These are phyloP conservation scores for Danio albolineatus DNA, from an alignment of 2,797 vertebrate species.

Conservation along the genomic window DNA sequence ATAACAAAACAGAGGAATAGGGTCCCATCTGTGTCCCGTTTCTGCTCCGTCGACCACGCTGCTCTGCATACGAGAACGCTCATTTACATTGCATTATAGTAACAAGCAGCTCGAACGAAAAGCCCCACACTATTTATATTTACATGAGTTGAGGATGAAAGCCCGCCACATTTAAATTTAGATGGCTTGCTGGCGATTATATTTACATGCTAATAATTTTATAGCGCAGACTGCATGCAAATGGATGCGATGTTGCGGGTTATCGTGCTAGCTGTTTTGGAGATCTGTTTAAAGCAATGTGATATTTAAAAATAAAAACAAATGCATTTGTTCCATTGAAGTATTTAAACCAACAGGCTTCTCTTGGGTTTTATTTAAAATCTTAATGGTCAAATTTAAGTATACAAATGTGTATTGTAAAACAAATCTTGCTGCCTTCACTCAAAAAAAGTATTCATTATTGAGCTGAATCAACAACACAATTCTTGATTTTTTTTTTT, in stretches of 20 bases:
- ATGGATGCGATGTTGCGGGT: not conserved
- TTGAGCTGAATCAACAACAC: too few species aligned
- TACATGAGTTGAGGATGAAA: conserved; percentile 35
- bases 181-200: conserved; percentile 39
- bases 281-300: not conserved
- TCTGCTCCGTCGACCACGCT: conserved; percentile 31
- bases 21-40: conserved; percentile 56
- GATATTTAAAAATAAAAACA: not conserved
- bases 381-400: too few species aligned
- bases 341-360: too few species aligned
- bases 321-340: too few species aligned
- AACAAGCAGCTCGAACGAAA: conserved; percentile 34
- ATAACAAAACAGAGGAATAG: conserved; percentile 31
- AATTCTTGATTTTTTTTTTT: too few species aligned
- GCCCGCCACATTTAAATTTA: conserved; percentile 46
- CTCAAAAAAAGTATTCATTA: too few species aligned
- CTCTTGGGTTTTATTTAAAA: too few species aligned
- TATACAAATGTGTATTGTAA: too few species aligned
- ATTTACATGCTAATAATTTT: conserved; percentile 48
- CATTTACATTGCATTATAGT: conserved; percentile 51
- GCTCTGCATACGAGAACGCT: conserved; percentile 33
- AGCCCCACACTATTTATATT: conserved; percentile 20
- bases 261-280: not conserved
- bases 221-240: conserved; percentile 8
- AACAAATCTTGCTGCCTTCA: too few species aligned